Conservation (phyloP, 2,113 vertebrate genomes). For the Pseudolaguvia tuberculata region DNA sequence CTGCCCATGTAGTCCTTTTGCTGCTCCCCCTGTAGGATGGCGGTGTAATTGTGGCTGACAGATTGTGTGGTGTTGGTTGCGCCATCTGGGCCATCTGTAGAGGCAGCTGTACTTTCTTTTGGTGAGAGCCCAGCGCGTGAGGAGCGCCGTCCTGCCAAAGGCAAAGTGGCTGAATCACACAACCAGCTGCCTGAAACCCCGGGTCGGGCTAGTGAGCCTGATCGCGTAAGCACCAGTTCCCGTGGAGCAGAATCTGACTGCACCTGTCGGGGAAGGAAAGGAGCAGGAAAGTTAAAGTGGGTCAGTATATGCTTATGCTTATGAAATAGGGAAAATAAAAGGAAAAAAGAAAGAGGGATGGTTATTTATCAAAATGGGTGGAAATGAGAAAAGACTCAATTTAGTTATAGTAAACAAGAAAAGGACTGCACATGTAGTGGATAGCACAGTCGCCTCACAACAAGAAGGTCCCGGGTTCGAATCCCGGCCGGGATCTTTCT, state of each 20-base stretch:
- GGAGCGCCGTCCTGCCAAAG: conserved; percentile 59
- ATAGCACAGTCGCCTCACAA: too few relatives aligned
- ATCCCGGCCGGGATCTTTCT: too few relatives aligned
- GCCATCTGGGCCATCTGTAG: conserved; percentile 50
- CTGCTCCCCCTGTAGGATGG: conserved; percentile 58
- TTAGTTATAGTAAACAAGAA: too few relatives aligned
- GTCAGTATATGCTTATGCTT: conserved; percentile 48
- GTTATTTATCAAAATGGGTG: conserved; percentile 3
- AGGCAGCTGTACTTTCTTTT: conserved; percentile 47
- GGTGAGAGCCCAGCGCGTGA: conserved; percentile 59
- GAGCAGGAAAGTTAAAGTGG: conserved; percentile 62
- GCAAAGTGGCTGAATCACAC: conserved; percentile 69
- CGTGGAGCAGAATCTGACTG: conserved; percentile 63
- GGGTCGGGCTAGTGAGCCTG: conserved; percentile 61
- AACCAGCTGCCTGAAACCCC: conserved; percentile 60
- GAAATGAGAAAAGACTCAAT: background rate
- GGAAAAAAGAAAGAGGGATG: conserved; percentile 16
- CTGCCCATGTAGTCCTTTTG: conserved; percentile 63
- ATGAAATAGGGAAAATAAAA: conserved; percentile 42
- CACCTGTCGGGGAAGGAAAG: conserved; percentile 63
- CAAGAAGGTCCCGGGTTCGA: too few relatives aligned
- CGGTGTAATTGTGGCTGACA: conserved; percentile 55
- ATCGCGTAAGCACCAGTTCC: conserved; percentile 71
- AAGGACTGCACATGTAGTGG: too few relatives aligned
- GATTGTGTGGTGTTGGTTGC: conserved; percentile 45